These are phyloP conservation scores for Parazoanthus darwini DNA, from an alignment of 92 coral and sea anemone species.

Conservation along the genomic window DNA sequence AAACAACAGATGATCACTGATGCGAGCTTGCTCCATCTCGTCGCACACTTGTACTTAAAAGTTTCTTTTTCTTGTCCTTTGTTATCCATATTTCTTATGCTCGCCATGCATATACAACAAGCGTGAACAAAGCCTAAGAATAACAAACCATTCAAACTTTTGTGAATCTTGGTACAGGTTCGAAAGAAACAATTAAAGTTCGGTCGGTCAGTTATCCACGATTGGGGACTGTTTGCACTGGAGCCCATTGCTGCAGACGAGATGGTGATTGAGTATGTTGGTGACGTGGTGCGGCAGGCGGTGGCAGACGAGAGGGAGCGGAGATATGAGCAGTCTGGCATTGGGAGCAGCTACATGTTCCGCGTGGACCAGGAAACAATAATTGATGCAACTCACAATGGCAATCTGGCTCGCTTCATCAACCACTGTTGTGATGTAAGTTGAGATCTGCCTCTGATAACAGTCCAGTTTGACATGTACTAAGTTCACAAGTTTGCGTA, in stretches of 20 bases:
- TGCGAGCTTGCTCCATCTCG: no score
- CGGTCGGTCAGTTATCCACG: conserved; percentile 95
- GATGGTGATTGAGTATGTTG: conserved; percentile 99
- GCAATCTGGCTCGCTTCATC: conserved; percentile 95
- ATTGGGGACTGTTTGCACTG: conserved; percentile 97
- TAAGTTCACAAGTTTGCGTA: no score
- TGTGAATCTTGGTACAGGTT: conserved; percentile 55
- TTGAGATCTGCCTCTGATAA: not conserved
- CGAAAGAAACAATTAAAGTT: conserved; percentile 96
- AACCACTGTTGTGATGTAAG: conserved; percentile 99
- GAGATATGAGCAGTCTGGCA: conserved; percentile 89
- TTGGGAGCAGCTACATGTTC: conserved; percentile 96
- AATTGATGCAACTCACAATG: conserved; percentile 90
- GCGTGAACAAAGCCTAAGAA: no score
- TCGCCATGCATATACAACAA: no score
- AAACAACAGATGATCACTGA: no score
- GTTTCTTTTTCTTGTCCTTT: no score
- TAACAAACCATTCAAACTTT: no score
- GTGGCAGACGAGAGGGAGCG: conserved; percentile 94
- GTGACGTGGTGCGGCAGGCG: conserved; percentile 93
- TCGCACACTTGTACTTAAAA: no score
- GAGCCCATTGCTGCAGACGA: conserved; percentile 98
- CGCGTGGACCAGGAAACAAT: conserved; percentile 97
- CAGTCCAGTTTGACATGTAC: no score
- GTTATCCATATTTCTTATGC: no score